Base-by-base conservation (phyloP, 1,140 invertebrate genomes). In the Venustaconcha ellipsiformis region DNA sequence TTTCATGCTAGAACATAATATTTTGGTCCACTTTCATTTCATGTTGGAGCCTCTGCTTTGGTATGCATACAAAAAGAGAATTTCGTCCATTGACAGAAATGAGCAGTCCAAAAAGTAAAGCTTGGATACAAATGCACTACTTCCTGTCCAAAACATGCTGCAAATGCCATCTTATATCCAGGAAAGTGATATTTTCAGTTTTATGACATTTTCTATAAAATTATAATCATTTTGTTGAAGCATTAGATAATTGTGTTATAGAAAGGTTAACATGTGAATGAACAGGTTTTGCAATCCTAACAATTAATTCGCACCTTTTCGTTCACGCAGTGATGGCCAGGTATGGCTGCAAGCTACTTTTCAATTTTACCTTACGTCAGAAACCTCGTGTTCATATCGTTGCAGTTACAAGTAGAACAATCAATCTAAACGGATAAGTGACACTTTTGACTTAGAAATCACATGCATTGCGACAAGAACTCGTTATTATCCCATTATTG, bases 311-410 rank as follows among this genome's bases (percentile, higher is more conserved):
- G 20, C 15, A 77, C 75, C 70, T 67, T 60, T 65, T 68, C 57
- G 11, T 71, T 30, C 15, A 58, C 70, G 57, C 75, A 77, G 64
- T 77, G 68, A 55, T 58, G 60, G 2, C 75, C 75, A 23, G 66
- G 64, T 6, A 64, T 60, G 17, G 75, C 57, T n/a, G 23, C 30
- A 1, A n/a, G 11, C 0, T 72, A 17, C n/a, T 63, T 71, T 13
- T 59, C 56, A 15, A 66, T 77, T 48, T 72, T 57, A 3, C 75
- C 75, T 56, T 66, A 77, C 18, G 15, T 14, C 17, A 37, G 18
- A 17, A 63, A 70, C 17, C 26, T 26, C 55, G 8, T 30, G 20
- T 75, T 70, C 70, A 77, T 72, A 37, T 77, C 72, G 18, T 72
- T 30, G 55, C 70, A 72, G 5, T 6, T 18, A 58, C 58, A 70